Base-by-base conservation (phyloP, 2,797 vertebrate species). In the Serranus cabrilla region DNA sequence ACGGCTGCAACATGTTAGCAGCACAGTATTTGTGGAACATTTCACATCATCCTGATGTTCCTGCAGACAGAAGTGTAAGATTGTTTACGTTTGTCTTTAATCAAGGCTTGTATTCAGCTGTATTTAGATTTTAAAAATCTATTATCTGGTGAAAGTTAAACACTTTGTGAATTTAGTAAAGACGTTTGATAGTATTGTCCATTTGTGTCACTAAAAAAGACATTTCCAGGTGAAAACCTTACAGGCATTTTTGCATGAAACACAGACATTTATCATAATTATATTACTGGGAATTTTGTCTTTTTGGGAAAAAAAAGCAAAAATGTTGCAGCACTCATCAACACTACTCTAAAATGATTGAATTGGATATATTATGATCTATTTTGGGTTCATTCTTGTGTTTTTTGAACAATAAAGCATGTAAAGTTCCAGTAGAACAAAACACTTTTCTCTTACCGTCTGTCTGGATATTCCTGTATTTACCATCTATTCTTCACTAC, bases 1-100 rank as follows among this genome's bases (percentile, higher is more conserved):
- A 46, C 39, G 17, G 57, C 45, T 57, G 50, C 49, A 66, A 65
- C 58, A 50, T 37, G 66, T 80, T 75, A 62, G 68, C 34, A 56
- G 59, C 18, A 47, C 25, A 60, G 27, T 40, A 34, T 50, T 21
- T 60, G 20, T 23, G 52, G 25, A 52, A 75, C 76, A 74, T 80
- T 71, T 59, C 40, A 23, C 34, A 23, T 57, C 34, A 11, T 60
- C 62, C 62, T 43, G 11, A 11, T 83, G 40, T 39, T 43, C 42
- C 18, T 25, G 7, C 18, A 65, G 40, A 39, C 7, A 49, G 12
- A 11, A 23, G 34, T 17, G 4, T 21, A 21, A 59, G 11, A 58
- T 55, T 39, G n/a, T 67, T 51, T 51, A 7, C 31, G 31, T 0
- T 21, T 9, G 8, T 43, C 23, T 46, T 4, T 3, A 76, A 61